Conservation (phyloP, 2,113 vertebrate genomes). For the Pagrus major region DNA sequence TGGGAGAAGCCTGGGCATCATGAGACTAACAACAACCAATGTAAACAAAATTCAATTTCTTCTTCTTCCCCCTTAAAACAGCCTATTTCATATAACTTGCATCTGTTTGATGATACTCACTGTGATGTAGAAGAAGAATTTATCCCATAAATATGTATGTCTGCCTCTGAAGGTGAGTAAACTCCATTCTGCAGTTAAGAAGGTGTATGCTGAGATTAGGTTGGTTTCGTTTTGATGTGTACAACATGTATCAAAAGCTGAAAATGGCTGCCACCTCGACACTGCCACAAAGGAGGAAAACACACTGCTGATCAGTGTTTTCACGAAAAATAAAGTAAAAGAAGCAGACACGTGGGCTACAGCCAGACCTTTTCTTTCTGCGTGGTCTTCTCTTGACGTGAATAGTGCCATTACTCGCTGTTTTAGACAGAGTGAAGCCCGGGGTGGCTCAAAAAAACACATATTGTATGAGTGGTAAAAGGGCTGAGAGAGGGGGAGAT, state of each 20-base stretch:
- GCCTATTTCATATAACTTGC: constrained; percentile 44
- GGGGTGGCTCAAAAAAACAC: constrained; percentile 49
- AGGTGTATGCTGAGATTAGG: constrained; percentile 38
- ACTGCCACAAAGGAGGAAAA: constrained; percentile 12
- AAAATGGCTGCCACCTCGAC: constrained; percentile 36
- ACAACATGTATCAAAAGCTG: constrained; percentile 33
- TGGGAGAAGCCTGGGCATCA: background rate
- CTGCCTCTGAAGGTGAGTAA: constrained; percentile 28
- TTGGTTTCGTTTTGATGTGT: constrained; percentile 35
- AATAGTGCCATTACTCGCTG: constrained; percentile 59
- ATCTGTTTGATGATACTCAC: constrained; percentile 52
- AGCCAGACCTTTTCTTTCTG: constrained; percentile 53
- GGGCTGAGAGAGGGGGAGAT: constrained; percentile 54
- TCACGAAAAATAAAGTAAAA: constrained; percentile 25
- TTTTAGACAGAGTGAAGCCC: constrained; percentile 62
- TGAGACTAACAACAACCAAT: constrained; percentile 37
- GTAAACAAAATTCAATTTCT: constrained; percentile 61
- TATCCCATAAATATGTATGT: constrained; percentile 66
- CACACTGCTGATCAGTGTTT: constrained; percentile 15
- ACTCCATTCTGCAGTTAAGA: constrained; percentile 40
- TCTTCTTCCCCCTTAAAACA: constrained; percentile 32
- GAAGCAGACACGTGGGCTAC: background rate
- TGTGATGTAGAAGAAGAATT: constrained; percentile 31
- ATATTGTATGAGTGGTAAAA: constrained; percentile 69
- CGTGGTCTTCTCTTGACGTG: constrained; percentile 26